A percentile compares a stretch with the other conserved stretches of the same genome.
phyloP scores from a whole-genome alignment of 1,140 invertebrate genomes.

The Eubasilissa regina region DNA sequence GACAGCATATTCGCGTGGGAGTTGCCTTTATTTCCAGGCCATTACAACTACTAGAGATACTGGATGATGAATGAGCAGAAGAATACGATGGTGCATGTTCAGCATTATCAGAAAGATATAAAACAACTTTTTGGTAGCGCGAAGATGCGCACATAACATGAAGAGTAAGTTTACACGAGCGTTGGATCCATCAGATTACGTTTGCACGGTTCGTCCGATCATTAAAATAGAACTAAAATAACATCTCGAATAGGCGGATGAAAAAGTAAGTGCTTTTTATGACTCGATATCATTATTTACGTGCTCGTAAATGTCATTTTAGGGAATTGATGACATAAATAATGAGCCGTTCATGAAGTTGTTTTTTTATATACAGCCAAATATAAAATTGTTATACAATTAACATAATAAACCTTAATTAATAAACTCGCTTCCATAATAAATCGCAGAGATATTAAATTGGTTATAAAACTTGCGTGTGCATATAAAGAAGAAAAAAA shows the following conservation, averaged over 20 bases:
- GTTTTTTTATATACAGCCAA: neutral
- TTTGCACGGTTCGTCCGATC: neutral
- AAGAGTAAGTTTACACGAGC: neutral
- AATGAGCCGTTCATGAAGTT: neutral
- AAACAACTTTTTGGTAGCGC: neutral
- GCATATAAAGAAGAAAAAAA: too few relatives aligned
- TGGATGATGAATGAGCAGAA: neutral
- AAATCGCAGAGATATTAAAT: too few relatives aligned
- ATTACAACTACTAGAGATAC: neutral
- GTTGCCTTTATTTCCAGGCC: neutral
- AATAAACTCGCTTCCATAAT: too few relatives aligned
- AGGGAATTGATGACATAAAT: constrained; percentile 32
- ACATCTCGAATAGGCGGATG: neutral
- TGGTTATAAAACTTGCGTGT: too few relatives aligned
- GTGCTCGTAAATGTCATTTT: constrained; percentile 31
- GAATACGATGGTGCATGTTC: neutral
- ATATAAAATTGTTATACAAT: constrained; percentile 16
- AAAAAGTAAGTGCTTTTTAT: constrained; percentile 10
- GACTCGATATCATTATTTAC: constrained; percentile 27
- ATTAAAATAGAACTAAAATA: neutral
- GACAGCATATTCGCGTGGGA: constrained; percentile 23
- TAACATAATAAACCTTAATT: too few relatives aligned
- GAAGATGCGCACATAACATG: neutral
- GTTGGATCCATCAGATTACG: neutral
- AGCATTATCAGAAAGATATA: neutral